phyloP scores from a whole-genome alignment of 2,797 vertebrate species.

The Chiroxiphia lanceolata region DNA sequence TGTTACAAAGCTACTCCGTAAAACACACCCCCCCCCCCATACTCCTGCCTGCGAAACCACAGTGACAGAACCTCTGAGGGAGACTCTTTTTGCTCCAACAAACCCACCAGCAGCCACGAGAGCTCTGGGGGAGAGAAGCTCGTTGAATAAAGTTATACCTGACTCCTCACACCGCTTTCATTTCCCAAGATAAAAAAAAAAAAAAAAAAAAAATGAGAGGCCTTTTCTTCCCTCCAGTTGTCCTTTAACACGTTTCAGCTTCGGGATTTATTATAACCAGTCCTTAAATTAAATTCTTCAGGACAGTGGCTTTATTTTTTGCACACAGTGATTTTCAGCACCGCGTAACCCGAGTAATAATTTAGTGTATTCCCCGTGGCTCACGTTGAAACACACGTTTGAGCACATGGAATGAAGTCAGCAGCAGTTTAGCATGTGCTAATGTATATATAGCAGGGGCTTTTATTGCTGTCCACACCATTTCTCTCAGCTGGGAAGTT shows the following conservation, averaged over 20 bases:
- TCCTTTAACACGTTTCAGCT: neutral
- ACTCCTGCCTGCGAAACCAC: neutral
- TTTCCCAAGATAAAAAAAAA: too few relatives aligned
- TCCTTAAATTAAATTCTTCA: neutral
- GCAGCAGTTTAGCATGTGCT: neutral
- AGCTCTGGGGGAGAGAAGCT: neutral
- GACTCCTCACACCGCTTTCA: neutral
- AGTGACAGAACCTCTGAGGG: neutral
- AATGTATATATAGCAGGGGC: neutral
- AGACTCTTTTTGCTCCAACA: neutral
- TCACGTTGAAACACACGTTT: neutral
- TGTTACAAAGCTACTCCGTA: neutral
- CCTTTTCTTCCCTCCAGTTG: neutral
- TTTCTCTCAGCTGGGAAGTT: neutral
- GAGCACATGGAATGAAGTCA: neutral
- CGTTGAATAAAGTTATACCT: neutral
- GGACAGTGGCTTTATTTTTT: slow-evolving; percentile 9
- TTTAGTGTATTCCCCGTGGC: neutral
- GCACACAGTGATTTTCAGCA: neutral
- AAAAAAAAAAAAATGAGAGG: too few relatives aligned
- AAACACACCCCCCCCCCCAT: neutral
- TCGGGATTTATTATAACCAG: neutral
- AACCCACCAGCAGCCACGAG: neutral
- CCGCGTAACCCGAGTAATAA: neutral
- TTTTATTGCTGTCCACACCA: neutral